These are phyloP conservation scores for Corydoras maculifer DNA, from an alignment of 2,113 vertebrate genomes.

Conservation along the genomic window DNA sequence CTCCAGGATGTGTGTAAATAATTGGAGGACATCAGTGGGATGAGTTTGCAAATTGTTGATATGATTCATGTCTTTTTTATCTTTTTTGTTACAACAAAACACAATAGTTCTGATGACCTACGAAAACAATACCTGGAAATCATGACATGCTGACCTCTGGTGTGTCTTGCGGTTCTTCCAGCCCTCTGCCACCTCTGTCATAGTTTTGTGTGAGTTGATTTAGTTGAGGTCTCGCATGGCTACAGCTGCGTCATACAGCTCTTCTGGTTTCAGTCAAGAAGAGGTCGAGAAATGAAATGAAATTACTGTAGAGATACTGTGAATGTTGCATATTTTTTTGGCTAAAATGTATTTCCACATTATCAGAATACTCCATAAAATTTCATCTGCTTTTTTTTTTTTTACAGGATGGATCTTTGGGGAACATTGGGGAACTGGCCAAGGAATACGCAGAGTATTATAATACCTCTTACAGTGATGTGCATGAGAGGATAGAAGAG, in stretches of 20 bases:
- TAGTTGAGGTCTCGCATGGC: constrained; percentile 31
- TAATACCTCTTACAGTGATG: constrained; percentile 84
- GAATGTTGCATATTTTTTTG: neutral
- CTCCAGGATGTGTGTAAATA: constrained; percentile 27
- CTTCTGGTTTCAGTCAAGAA: constrained; percentile 44
- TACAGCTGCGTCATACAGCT: constrained; percentile 47
- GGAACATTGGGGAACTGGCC: constrained; percentile 86
- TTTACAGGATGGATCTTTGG: constrained; percentile 85
- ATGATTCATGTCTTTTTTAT: constrained; percentile 26
- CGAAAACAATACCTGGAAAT: constrained; percentile 57
- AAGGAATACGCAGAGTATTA: constrained; percentile 94
- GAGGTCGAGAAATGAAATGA: constrained; percentile 3
- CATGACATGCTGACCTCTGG: constrained; percentile 15
- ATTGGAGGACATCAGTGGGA: constrained; percentile 11
- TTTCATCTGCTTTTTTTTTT: neutral
- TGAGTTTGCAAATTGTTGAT: constrained; percentile 30
- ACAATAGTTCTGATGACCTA: constrained; percentile 1
- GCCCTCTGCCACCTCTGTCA: constrained; percentile 31
- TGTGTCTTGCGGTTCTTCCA: constrained; percentile 41
- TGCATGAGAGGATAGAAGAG: constrained; percentile 94
- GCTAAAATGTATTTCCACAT: too few relatives aligned
- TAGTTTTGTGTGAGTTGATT: constrained; percentile 18
- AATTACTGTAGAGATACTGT: constrained; percentile 2
- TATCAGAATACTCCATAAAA: too few relatives aligned
- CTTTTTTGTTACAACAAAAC: neutral